Conservation (phyloP, 2,888 invertebrate genomes). For the Orgyia antiqua region DNA sequence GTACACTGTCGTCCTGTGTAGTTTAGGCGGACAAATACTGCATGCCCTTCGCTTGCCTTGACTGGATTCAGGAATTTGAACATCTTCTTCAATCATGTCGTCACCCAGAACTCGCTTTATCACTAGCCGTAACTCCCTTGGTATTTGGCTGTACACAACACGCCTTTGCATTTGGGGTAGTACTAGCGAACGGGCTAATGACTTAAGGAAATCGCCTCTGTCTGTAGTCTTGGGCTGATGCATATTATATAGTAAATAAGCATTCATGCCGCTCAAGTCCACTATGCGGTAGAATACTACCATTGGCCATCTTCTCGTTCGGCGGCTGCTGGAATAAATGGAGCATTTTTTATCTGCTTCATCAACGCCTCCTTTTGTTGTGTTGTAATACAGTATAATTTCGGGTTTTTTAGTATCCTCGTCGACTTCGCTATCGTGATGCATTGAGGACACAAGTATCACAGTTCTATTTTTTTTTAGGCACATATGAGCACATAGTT, state of each 20-base stretch:
- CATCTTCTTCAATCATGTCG: too few relatives aligned
- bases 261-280: constrained; percentile 5
- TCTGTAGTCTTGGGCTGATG: neutral
- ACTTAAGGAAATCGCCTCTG: neutral
- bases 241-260: neutral
- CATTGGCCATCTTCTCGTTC: constrained; percentile 15
- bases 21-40: too few relatives aligned
- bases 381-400: constrained; percentile 4
- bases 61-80: too few relatives aligned
- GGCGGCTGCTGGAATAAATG: constrained; percentile 12
- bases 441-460: constrained; percentile 14
- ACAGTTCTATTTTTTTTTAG: constrained; percentile 15
- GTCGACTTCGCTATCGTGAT: constrained; percentile 6
- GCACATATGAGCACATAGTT: constrained; percentile 5
- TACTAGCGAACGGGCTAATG: neutral
- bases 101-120: too few relatives aligned
- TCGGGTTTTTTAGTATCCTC: constrained; percentile 4
- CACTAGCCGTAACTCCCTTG: too few relatives aligned
- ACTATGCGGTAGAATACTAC: constrained; percentile 18
- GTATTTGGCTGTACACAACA: too few relatives aligned
- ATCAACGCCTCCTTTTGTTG: constrained; percentile 5
- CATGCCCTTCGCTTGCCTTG: too few relatives aligned
- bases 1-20: too few relatives aligned
- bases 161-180: neutral
- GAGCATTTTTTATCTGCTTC: constrained; percentile 5